Evolutionary conservation across 2,797 vertebrate genomes (phyloP).

Genomic region (Odontamblyopus lacepedii): DNA sequence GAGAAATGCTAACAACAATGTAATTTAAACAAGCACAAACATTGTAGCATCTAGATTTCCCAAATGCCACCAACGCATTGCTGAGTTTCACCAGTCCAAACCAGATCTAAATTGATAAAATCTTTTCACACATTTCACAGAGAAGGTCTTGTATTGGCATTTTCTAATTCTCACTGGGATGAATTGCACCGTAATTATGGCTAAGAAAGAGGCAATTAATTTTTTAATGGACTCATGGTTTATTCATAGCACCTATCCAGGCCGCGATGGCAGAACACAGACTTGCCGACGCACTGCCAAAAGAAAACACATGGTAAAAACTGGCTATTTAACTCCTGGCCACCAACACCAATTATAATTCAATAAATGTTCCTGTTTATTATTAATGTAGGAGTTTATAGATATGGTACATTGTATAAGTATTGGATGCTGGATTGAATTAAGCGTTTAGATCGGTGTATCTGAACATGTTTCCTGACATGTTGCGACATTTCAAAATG

Average conservation of each 20-base stretch:
- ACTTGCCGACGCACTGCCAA: slow-evolving; percentile 36
- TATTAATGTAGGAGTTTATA: slow-evolving; percentile 10
- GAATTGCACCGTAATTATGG: slow-evolving; percentile 75
- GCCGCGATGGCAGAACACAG: slow-evolving; percentile 57
- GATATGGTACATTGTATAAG: slow-evolving; percentile 9
- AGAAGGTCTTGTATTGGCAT: slow-evolving; percentile 21
- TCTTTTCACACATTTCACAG: slow-evolving; percentile 9
- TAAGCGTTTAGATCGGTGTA: background rate
- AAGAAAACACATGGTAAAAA: slow-evolving; percentile 43
- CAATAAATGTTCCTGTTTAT: slow-evolving; percentile 13
- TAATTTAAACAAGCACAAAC: slow-evolving; percentile 35
- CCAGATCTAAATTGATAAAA: slow-evolving; percentile 7
- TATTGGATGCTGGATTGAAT: background rate
- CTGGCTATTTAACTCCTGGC: slow-evolving; percentile 40
- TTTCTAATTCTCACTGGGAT: slow-evolving; percentile 45
- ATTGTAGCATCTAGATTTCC: slow-evolving; percentile 11
- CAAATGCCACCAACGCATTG: slow-evolving; percentile 13
- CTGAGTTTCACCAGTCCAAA: background rate
- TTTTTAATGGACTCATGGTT: slow-evolving; percentile 81
- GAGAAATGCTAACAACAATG: slow-evolving; percentile 26
- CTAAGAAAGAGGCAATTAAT: slow-evolving; percentile 76
- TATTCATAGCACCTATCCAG: slow-evolving; percentile 76
- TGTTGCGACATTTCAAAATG: slow-evolving; percentile 2
- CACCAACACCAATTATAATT: slow-evolving; percentile 25
- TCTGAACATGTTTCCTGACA: background rate